Evolutionary conservation across 1,140 invertebrate genomes (phyloP).

Genomic region (Rhagoletis zephyria): DNA sequence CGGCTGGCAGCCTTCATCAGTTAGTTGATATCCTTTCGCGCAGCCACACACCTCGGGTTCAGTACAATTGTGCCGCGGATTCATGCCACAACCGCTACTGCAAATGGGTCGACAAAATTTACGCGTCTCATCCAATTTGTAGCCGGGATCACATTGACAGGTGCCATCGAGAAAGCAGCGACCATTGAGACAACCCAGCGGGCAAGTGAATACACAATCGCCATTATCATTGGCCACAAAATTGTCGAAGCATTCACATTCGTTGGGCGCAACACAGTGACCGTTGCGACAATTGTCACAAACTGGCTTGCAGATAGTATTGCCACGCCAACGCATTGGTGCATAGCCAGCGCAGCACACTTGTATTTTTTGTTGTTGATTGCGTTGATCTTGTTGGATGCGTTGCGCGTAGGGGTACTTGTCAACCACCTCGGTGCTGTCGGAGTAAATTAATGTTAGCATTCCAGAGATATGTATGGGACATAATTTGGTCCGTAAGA

Average conservation of each 20-base stretch:
- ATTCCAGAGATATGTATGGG: neutral
- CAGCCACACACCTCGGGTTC: constrained; percentile 69
- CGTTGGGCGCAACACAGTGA: constrained; percentile 75
- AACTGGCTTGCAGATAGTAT: constrained; percentile 74
- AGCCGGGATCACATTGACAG: constrained; percentile 80
- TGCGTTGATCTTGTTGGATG: constrained; percentile 62
- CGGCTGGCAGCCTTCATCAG: constrained; percentile 65
- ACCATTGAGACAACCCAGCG: constrained; percentile 73
- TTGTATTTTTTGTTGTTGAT: constrained; percentile 63
- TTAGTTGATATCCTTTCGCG: constrained; percentile 60
- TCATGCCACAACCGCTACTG: constrained; percentile 68
- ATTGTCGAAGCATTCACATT: constrained; percentile 76
- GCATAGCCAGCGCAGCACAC: constrained; percentile 78
- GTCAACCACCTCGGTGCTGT: constrained; percentile 60
- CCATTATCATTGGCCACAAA: constrained; percentile 74
- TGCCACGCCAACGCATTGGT: constrained; percentile 71
- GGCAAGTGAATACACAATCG: constrained; percentile 69
- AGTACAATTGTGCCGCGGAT: constrained; percentile 67
- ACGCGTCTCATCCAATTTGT: constrained; percentile 75
- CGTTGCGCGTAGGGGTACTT: constrained; percentile 60
- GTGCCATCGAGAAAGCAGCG: constrained; percentile 74
- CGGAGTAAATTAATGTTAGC: neutral
- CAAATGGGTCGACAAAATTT: constrained; percentile 74
- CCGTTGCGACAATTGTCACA: constrained; percentile 77
- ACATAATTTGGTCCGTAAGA: too few species aligned